Percentiles rank a stretch among this genome's conserved stretches.
Evolutionary conservation across 2,113 vertebrate genomes (phyloP).

Genomic region (Nothoprocta pentlandii): DNA sequence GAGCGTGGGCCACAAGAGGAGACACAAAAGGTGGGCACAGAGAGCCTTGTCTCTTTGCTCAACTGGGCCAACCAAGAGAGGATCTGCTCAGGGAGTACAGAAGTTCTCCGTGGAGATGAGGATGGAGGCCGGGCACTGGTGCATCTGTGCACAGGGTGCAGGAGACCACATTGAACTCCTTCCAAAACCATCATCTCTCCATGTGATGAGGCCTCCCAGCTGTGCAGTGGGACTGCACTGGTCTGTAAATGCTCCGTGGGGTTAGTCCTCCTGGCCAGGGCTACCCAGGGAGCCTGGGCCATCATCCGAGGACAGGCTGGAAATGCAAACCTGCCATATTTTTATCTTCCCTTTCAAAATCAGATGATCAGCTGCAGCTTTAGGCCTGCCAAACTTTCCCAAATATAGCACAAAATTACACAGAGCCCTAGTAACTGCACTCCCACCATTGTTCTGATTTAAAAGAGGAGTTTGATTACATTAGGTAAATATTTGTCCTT

Average conservation of each 20-base stretch:
- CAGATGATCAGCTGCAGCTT: slow-evolving; percentile 78
- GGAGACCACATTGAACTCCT: background rate
- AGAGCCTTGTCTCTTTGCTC: too few relatives aligned
- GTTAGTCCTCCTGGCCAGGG: background rate
- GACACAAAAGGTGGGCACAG: background rate
- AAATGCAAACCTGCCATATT: slow-evolving; percentile 75
- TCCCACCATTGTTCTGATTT: slow-evolving; percentile 73
- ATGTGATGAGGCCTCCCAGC: background rate
- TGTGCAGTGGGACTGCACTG: background rate
- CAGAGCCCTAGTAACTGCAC: slow-evolving; percentile 77
- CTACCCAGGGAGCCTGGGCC: slow-evolving; percentile 54
- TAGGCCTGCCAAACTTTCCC: slow-evolving; percentile 74
- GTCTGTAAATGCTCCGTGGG: background rate
- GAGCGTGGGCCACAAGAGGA: background rate
- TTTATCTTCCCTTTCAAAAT: slow-evolving; percentile 75
- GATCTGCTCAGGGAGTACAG: too few relatives aligned
- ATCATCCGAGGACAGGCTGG: slow-evolving; percentile 63
- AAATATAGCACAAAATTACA: slow-evolving; percentile 81
- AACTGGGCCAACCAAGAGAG: background rate
- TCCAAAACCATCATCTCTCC: too few relatives aligned
- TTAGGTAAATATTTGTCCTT: slow-evolving; percentile 82
- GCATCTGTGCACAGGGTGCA: background rate
- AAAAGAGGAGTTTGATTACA: slow-evolving; percentile 79
- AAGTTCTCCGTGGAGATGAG: background rate
- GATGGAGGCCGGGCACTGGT: background rate